These are phyloP conservation scores for Caretta caretta DNA, from an alignment of 2,113 vertebrate genomes.

Conservation along the genomic window DNA sequence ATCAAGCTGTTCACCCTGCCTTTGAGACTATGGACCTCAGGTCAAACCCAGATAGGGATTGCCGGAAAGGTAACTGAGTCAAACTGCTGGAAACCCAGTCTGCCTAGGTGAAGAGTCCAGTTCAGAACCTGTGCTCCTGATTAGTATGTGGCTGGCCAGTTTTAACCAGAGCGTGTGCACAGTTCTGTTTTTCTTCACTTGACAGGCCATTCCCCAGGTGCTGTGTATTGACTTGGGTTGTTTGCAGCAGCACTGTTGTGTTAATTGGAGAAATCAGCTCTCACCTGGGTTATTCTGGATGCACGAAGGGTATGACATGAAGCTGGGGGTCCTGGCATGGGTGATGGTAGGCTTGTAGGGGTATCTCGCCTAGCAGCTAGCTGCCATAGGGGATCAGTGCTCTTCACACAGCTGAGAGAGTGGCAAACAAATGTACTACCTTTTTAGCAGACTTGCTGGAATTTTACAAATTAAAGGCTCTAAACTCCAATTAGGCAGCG, in stretches of 20 bases:
- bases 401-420: background rate
- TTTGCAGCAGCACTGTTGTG: conserved; percentile 12
- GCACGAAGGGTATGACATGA: background rate
- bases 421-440: background rate
- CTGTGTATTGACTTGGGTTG: background rate
- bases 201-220: background rate
- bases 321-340: background rate
- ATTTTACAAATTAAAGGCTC: conserved; percentile 5
- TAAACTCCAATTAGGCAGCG: conserved; percentile 28
- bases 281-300: background rate
- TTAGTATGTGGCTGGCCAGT: accelerated
- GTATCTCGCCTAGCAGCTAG: background rate
- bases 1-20: no score
- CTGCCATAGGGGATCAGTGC: background rate
- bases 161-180: background rate
- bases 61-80: background rate
- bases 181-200: background rate
- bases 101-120: background rate
- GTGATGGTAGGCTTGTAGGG: accelerated
- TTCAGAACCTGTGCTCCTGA: background rate
- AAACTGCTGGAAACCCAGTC: background rate
- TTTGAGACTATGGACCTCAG: background rate
- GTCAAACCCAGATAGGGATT: background rate
- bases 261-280: background rate
- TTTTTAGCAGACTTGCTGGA: background rate